Conservation (phyloP, 2,797 vertebrate species). For the Onychomys arenicola region DNA sequence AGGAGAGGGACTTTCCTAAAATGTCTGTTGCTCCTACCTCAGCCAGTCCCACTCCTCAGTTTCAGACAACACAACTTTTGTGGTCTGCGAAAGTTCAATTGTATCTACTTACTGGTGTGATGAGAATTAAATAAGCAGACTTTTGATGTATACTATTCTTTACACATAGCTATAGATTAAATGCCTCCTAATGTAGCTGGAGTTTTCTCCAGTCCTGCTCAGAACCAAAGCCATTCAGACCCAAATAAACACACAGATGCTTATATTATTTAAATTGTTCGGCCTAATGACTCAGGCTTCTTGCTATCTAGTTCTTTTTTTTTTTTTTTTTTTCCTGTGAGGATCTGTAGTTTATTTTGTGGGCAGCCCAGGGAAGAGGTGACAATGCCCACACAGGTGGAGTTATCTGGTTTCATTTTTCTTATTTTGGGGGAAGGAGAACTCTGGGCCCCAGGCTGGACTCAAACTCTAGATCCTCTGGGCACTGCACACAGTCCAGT, state of each 20-base stretch:
- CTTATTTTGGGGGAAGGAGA: neutral
- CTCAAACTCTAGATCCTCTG: too few species aligned
- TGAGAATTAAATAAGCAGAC: neutral
- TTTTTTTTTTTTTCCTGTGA: too few species aligned
- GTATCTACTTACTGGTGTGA: neutral
- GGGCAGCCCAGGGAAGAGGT: neutral
- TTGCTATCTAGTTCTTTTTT: too few species aligned
- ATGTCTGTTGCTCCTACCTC: neutral
- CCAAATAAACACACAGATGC: too few species aligned
- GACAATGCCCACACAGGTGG: neutral
- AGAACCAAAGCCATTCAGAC: too few species aligned
- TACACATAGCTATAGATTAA: neutral
- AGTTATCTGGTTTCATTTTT: neutral
- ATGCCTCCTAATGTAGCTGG: too few species aligned
- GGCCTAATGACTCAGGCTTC: too few species aligned
- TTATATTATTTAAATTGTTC: too few species aligned
- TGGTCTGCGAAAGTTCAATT: neutral
- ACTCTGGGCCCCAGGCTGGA: neutral
- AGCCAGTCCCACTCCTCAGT: neutral
- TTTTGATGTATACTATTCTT: neutral
- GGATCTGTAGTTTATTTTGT: neutral
- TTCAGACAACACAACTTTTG: neutral
- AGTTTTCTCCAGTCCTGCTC: too few species aligned
- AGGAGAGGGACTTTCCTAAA: neutral
- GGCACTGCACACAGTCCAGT: too few species aligned